A percentile compares a stretch with the other conserved stretches of the same genome.
Conservation (phyloP, 2,113 vertebrate species). For the Cyphomyrus discorhynchus region DNA sequence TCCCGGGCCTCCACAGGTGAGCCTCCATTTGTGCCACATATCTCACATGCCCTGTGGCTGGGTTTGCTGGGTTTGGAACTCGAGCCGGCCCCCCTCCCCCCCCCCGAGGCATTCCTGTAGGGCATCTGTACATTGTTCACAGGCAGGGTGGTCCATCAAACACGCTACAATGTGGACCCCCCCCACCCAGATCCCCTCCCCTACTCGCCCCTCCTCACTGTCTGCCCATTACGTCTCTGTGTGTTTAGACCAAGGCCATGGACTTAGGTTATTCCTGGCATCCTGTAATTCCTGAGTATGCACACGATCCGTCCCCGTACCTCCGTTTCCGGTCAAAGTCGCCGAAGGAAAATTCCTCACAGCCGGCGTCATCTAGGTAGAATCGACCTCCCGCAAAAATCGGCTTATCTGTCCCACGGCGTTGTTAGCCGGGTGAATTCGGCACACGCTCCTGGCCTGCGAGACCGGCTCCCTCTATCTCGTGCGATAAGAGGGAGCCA, state of each 20-base stretch:
- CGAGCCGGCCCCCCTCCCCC: not conserved
- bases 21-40: not conserved
- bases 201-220: not conserved
- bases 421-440: not conserved
- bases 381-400: not conserved
- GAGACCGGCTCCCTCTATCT: not conserved
- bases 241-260: not conserved
- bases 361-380: not conserved
- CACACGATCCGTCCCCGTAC: not conserved
- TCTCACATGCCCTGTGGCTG: not conserved
- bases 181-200: not conserved
- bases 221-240: not conserved
- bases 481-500: not conserved
- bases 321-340: not conserved
- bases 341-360: not conserved
- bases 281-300: not conserved
- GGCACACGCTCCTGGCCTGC: not conserved
- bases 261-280: not conserved
- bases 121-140: not conserved
- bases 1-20: constrained; percentile 89
- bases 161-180: not conserved
- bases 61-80: not conserved
- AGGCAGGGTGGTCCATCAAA: constrained; percentile 15
- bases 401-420: not conserved
- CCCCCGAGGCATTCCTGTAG: not conserved